Conservation (phyloP, 2,888 invertebrate genomes). For the Xanthia icteritia region DNA sequence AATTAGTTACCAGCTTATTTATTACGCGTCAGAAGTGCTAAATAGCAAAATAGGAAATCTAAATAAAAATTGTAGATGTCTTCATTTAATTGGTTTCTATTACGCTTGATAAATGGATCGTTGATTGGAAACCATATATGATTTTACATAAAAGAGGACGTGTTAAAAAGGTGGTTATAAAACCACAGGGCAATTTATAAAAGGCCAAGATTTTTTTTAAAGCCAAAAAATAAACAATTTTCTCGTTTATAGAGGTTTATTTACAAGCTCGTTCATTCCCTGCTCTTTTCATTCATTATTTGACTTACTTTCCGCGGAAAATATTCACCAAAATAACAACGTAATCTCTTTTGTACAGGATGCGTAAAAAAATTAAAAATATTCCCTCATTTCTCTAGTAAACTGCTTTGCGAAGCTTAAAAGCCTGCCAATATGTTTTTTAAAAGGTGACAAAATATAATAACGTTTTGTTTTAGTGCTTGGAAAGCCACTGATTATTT, state of each 20-base stretch:
- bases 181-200: neutral
- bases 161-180: neutral
- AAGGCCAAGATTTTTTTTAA: neutral
- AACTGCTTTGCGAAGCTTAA: slow-evolving; percentile 60
- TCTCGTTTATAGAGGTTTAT: neutral
- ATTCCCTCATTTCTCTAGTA: slow-evolving; percentile 26
- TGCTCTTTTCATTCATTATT: slow-evolving; percentile 10
- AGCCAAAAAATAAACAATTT: neutral
- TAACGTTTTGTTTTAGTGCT: slow-evolving; percentile 44
- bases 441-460: slow-evolving; percentile 58
- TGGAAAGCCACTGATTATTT: slow-evolving; percentile 42
- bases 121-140: neutral
- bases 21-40: neutral
- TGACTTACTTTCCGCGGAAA: slow-evolving; percentile 2
- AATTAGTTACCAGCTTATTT: neutral
- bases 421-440: slow-evolving; percentile 64
- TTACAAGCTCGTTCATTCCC: slow-evolving; percentile 5
- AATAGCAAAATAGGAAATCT: neutral
- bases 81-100: neutral
- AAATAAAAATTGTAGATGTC: neutral
- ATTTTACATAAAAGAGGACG: neutral
- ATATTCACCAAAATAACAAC: neutral
- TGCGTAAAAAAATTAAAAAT: slow-evolving; percentile 36
- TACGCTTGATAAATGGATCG: slow-evolving; percentile 9
- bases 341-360: slow-evolving; percentile 38